A percentile compares a stretch with the other conserved stretches of the same genome.
Evolutionary conservation across 2,888 invertebrate species (phyloP).

Genomic region (Stomorhina lunata): DNA sequence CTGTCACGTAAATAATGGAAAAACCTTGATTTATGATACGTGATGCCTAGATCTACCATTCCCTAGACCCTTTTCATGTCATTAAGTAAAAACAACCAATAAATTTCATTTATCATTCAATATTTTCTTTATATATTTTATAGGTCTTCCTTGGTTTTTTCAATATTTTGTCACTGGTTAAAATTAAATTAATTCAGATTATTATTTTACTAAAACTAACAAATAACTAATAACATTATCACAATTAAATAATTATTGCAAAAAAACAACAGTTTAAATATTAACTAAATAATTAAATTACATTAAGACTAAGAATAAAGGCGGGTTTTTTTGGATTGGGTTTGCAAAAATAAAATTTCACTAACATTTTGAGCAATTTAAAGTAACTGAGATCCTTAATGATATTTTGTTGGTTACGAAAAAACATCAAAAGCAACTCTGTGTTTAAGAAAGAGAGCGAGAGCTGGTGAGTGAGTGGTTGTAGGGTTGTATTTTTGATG

Average conservation of each 20-base stretch:
- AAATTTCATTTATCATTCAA: conserved; percentile 27
- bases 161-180: conserved; percentile 17
- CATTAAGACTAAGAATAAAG: conserved; percentile 31
- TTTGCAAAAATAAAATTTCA: conserved; percentile 29
- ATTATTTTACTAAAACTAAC: conserved; percentile 28
- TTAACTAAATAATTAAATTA: conserved; percentile 34
- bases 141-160: background rate
- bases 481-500: conserved; percentile 8
- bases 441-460: no score
- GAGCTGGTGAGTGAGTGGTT: background rate
- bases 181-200: background rate
- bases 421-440: conserved; percentile 14
- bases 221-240: conserved; percentile 63
- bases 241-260: conserved; percentile 64
- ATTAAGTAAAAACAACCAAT: conserved; percentile 7
- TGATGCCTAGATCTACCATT: no score
- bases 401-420: conserved; percentile 29
- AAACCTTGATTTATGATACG: no score
- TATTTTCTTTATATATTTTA: conserved; percentile 25
- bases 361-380: conserved; percentile 54
- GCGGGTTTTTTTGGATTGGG: background rate
- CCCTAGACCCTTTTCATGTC: background rate
- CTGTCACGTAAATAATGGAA: no score
- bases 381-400: conserved; percentile 57
- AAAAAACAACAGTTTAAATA: conserved; percentile 56